Conservation (phyloP, 2,113 vertebrate species). For the Ursus arctos region DNA sequence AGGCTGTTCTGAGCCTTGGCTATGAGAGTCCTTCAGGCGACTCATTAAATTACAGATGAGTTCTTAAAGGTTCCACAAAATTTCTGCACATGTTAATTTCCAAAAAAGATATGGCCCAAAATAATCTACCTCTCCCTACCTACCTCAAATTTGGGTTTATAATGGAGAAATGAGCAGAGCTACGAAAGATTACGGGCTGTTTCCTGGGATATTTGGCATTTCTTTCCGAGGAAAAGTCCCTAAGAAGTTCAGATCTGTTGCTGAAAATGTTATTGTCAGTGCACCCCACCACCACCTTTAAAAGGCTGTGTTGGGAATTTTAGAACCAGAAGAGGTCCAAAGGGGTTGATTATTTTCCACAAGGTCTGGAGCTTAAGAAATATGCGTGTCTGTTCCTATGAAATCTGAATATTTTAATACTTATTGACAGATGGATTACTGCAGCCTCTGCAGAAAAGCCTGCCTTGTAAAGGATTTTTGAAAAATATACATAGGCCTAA, state of each 20-base stretch:
- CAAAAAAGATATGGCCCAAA: conserved; percentile 59
- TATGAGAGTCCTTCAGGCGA: conserved; percentile 72
- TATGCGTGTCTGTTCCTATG: conserved; percentile 53
- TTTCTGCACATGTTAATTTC: conserved; percentile 69
- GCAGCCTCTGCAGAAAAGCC: conserved; percentile 65
- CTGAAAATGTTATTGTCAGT: not conserved
- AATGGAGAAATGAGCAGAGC: not conserved
- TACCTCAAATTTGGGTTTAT: conserved; percentile 15
- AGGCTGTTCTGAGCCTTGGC: conserved; percentile 74
- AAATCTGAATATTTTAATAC: conserved; percentile 75
- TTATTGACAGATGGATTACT: conserved; percentile 79
- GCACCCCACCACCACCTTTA: not conserved
- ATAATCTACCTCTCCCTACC: not conserved
- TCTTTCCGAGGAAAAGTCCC: not conserved
- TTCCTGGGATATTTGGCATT: not conserved
- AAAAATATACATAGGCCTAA: conserved; percentile 71
- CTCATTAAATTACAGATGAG: conserved; percentile 76
- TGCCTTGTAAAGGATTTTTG: conserved; percentile 71
- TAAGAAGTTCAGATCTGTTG: conserved; percentile 53
- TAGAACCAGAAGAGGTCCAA: not conserved
- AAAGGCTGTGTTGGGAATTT: conserved; percentile 4
- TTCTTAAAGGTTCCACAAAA: conserved; percentile 68
- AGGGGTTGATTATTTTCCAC: conserved; percentile 41
- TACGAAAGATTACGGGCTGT: not conserved
- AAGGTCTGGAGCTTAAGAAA: conserved; percentile 20